Conservation (phyloP, 64 coral and sea anemone genomes). For the Montipora foliosa region DNA sequence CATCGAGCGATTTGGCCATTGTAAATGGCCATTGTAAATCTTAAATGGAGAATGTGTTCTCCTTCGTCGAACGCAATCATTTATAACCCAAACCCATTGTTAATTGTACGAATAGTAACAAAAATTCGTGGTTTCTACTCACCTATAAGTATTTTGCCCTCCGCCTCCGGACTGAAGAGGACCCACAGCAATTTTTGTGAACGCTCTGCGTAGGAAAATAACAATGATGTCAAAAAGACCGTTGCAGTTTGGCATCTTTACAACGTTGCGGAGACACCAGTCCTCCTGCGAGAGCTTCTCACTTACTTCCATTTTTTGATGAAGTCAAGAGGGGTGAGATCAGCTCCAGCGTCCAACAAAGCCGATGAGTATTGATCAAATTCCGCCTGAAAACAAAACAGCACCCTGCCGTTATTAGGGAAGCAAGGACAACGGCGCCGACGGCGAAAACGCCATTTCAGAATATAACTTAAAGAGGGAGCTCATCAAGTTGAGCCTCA, state of each 20-base stretch:
- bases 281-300: no score
- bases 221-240: no score
- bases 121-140: not conserved
- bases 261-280: no score
- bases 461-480: no score
- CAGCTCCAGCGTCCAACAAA: constrained; percentile 77
- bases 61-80: no score
- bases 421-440: not conserved
- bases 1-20: no score
- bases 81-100: no score
- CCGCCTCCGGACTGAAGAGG: constrained; percentile 97
- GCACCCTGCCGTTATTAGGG: not conserved
- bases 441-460: no score
- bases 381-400: constrained; percentile 77
- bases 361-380: constrained; percentile 95
- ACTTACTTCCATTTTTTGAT: constrained; percentile 99
- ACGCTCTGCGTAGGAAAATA: constrained; percentile 69
- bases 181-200: constrained; percentile 89
- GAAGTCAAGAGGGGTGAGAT: constrained; percentile 81
- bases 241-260: no score
- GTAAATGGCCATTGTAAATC: no score
- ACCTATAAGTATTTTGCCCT: constrained; percentile 98
- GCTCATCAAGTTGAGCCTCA: no score
- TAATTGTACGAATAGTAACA: not conserved
- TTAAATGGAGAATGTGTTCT: no score